Percentiles rank a stretch among this genome's conserved stretches.
Evolutionary conservation across 2,797 vertebrate genomes (phyloP).

Genomic region (Amazonetta brasiliensis): DNA sequence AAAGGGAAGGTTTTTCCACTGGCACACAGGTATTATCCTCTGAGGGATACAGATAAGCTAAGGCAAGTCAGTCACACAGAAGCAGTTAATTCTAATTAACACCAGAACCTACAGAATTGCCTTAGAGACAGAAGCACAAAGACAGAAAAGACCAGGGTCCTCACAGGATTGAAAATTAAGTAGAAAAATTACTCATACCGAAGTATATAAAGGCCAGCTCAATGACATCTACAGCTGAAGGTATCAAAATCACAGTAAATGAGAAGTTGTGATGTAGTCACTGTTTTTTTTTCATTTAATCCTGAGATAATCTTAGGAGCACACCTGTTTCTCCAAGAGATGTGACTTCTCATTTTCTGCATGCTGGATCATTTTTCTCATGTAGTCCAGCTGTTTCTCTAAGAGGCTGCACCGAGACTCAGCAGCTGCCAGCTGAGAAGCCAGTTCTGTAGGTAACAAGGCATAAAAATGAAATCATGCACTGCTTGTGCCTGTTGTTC

Average conservation of each 20-base stretch:
- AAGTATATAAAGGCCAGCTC: background rate
- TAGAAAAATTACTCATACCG: background rate
- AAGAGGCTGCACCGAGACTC: conserved; percentile 89
- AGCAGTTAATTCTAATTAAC: background rate
- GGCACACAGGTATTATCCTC: background rate
- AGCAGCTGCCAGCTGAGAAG: conserved; percentile 87
- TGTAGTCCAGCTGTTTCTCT: conserved; percentile 92
- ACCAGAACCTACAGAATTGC: background rate
- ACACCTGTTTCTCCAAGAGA: conserved; percentile 89
- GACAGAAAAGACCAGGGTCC: background rate
- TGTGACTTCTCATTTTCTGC: conserved; percentile 86
- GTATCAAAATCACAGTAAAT: background rate
- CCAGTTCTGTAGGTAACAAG: conserved; percentile 81
- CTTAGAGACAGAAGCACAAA: background rate
- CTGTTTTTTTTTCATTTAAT: background rate
- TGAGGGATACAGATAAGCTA: background rate
- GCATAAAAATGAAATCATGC: background rate
- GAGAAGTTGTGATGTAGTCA: background rate
- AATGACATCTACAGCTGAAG: background rate
- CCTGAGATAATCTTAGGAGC: background rate
- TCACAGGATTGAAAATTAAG: background rate
- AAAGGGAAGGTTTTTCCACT: background rate
- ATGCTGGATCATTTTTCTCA: conserved; percentile 88
- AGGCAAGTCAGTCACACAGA: background rate
- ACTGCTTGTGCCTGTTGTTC: background rate